Conservation (phyloP, 2,888 invertebrate species). For the Dione vanillae region DNA sequence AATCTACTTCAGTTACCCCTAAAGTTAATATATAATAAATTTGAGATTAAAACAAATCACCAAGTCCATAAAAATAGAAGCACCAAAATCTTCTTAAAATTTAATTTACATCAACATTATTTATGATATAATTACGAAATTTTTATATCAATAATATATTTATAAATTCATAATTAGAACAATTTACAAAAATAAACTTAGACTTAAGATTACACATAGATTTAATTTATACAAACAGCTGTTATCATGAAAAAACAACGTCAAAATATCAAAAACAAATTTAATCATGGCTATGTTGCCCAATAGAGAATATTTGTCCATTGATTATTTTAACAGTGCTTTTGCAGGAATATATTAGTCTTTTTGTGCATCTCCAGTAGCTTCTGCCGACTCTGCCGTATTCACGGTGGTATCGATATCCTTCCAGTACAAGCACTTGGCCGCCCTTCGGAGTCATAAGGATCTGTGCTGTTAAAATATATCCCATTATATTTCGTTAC, state of each 20-base stretch:
- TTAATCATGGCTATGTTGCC: conserved; percentile 58
- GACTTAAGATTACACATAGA: not conserved
- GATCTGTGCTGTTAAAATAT: conserved; percentile 53
- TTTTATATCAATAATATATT: too few relatives aligned
- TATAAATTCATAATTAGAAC: too few relatives aligned
- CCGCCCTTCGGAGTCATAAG: conserved; percentile 61
- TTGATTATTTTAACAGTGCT: conserved; percentile 60
- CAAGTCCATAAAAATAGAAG: too few relatives aligned
- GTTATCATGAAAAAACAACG: not conserved
- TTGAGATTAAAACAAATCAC: too few relatives aligned
- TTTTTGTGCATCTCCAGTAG: conserved; percentile 68
- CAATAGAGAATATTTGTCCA: conserved; percentile 55
- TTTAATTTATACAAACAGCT: not conserved
- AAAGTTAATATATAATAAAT: too few relatives aligned
- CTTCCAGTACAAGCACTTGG: conserved; percentile 58
- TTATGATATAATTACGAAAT: too few relatives aligned
- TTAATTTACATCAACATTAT: too few relatives aligned
- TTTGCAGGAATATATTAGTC: conserved; percentile 58
- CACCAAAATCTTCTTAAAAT: too few relatives aligned
- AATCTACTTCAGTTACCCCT: too few relatives aligned
- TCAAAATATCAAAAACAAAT: not conserved
- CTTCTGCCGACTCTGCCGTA: conserved; percentile 60
- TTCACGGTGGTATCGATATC: conserved; percentile 62
- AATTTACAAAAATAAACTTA: not conserved
- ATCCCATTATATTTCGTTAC: not conserved